Percentiles rank a stretch among this genome's conserved stretches.
phyloP scores from a whole-genome alignment of 1,140 invertebrate species.

The Polypedilum pembai region DNA sequence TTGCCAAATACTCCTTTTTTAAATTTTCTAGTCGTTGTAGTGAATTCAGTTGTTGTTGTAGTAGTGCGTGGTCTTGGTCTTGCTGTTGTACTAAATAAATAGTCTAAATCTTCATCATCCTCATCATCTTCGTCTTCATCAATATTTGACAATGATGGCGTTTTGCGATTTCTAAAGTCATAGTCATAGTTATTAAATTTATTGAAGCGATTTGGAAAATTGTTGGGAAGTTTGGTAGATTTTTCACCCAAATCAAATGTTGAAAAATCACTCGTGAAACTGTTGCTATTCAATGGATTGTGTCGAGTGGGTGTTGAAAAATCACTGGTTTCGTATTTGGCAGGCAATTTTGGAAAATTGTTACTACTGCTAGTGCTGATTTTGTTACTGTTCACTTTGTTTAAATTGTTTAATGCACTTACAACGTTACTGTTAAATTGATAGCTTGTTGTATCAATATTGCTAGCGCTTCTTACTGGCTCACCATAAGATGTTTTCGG shows the following conservation, averaged over 20 bases:
- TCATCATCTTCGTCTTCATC: constrained; percentile 37
- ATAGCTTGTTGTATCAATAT: not conserved
- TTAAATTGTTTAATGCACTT: not conserved
- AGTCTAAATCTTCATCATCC: constrained; percentile 29
- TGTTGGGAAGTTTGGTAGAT: not conserved
- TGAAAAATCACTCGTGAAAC: not conserved
- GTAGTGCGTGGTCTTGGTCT: not conserved
- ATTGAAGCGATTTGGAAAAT: not conserved
- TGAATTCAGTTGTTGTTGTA: not conserved
- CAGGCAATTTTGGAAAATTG: constrained; percentile 2
- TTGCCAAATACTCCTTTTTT: not conserved
- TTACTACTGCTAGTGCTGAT: not conserved
- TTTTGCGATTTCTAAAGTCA: not conserved
- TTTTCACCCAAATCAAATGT: not conserved
- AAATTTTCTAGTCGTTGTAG: not conserved
- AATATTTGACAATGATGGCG: not conserved
- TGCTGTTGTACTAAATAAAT: not conserved
- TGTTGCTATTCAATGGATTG: not conserved
- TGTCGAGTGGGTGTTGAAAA: not conserved
- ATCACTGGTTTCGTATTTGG: not conserved
- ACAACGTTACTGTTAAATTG: not conserved
- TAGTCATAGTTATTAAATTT: constrained; percentile 20
- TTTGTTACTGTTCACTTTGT: not conserved
- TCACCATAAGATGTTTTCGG: constrained; percentile 6
- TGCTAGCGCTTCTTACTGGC: not conserved